Evolutionary conservation across 2,113 vertebrate genomes (phyloP), one percentile per base, ranked within the genome.

Genomic region (Phocoena sinus): DNA sequence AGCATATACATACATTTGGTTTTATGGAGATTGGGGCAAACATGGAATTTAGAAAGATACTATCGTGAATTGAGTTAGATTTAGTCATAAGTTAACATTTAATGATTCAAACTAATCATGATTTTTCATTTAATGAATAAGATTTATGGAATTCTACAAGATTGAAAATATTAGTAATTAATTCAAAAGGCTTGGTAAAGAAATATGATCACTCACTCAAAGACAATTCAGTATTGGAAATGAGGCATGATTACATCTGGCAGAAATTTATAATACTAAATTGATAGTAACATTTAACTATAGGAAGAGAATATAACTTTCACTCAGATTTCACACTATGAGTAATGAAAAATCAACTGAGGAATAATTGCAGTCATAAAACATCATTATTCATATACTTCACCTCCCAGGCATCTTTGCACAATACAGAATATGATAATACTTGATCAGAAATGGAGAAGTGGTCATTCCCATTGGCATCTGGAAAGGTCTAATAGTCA

Each of bases 321-420:
- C 65, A 92, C 65, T 86, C 41, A 84, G 41, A 5, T 58, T 96
- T 91, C 83, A 87, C 56, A 76, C 31, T 38, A 68, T 89, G 68
- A 97, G 58, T 79, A 94, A 94, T 97, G 89, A 86, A 94, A 91
- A 91, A 94, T 94, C 97, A 94, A 74, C 56, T 53, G 21, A 38
- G 50, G 36, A 94, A 67, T 95, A 95, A 97, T 84, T 96, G 7
- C 17, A 65, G 9, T 38, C 58, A 92, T 80, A 92, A 96, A 96
- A 56, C 44, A 93, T 87, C 58, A 96, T 95, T 89, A 89, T 95
- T 91, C 86, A 70, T 33, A 53, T 14, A 86, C 81, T 96, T 93
- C 82, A 36, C 33, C 33, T 93, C 36, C 73, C 38, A 41, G 33
- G 77, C n/a, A 95, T 74, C 36, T 83, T 73, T 63, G 60, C 15